Evolutionary conservation across 2,888 invertebrate species (phyloP), one percentile per base, ranked within the genome.

Genomic region (Sminthurinus aureus): DNA sequence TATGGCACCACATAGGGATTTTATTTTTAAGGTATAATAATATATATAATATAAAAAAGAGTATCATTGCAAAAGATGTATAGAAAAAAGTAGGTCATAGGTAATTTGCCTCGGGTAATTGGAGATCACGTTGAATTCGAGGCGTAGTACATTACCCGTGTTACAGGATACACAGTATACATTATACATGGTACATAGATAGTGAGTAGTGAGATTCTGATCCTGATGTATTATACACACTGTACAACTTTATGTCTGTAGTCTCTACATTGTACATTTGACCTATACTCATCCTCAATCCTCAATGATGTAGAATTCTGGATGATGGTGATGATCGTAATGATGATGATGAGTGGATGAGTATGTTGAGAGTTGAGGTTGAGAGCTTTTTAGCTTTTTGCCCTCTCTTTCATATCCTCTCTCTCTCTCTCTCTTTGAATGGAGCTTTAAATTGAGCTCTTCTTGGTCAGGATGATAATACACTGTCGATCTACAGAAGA

Each of bases 91-190:
- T 78, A 78, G 78, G 78, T 15, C 78, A 78, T 24, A 38, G 38
- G 64, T 66, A 66, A 78, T 78, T 78, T 66, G 78, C 78, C 78
- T 26, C 78, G 66, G 66, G 78, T 78, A 66, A 78, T 78, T 24
- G 66, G 66, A 38, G 78, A 78, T 66, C 64, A 24, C 58, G n/a
- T 12, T 6, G n/a, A n/a, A 12, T 22, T 20, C 69, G 58, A 58
- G 58, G 58, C 58, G 58, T 13, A 58, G 58, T 58, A 58, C 9
- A 58, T 13, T 58, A 58, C 18, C 38, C 38, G 38, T 38, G 38
- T 38, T 38, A 6, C 38, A 38, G 38, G 38, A 38, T 38, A 38
- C 38, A 38, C 38, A 38, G 6, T 38, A 6, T 38, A 38, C 38
- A 38, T 4, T 38, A 38, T 38, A 38, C 38, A 38, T 38, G 6